Conservation (phyloP, 2,888 invertebrate genomes). For the Diaphora mendica region DNA sequence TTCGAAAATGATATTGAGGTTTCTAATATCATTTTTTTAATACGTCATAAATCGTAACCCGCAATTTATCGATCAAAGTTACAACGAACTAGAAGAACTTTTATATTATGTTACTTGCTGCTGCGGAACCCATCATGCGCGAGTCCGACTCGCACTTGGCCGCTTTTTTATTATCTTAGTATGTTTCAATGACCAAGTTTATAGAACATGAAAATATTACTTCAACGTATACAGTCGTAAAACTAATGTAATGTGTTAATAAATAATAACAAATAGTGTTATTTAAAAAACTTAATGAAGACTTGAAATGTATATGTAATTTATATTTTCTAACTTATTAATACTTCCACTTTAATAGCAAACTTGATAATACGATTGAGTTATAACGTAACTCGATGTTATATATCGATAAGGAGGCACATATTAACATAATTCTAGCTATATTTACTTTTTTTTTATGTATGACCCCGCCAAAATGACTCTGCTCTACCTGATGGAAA, state of each 20-base stretch:
- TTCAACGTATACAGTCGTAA: not conserved
- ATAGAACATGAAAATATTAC: not conserved
- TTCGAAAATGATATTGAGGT: no score
- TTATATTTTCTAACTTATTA: not conserved
- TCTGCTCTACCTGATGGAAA: no score
- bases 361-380: not conserved
- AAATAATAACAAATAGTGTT: not conserved
- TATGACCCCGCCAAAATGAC: no score
- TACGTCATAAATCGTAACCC: no score
- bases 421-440: not conserved
- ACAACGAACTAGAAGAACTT: no score
- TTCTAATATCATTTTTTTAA: no score
- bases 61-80: no score
- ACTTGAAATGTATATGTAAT: not conserved
- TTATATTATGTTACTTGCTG: no score
- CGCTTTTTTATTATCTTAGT: not conserved
- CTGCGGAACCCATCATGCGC: no score
- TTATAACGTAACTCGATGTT: no score
- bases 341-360: not conserved
- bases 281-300: not conserved
- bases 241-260: not conserved
- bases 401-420: not conserved
- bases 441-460: no score
- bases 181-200: not conserved
- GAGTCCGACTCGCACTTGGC: no score